Evolutionary conservation across 2,888 invertebrate genomes (phyloP), one percentile per base, ranked within the genome.

Genomic region (Aleiodes alternator): DNA sequence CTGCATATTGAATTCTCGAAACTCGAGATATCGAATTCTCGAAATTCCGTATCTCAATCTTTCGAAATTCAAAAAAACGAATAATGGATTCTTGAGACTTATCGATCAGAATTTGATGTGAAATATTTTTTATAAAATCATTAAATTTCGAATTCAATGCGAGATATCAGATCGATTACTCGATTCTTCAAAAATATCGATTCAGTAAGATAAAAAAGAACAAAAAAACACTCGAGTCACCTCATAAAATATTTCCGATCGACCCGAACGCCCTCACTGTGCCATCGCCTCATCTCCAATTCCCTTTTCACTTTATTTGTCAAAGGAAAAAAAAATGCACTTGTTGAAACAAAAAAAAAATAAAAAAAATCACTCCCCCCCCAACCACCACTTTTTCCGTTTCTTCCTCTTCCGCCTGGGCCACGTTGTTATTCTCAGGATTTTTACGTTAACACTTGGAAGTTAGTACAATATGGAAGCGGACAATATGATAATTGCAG

Each of bases 351-450:
- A 9, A 43, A 43, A 43, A 43, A 43, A 43, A 8, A 43, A 38
- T 38, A 38, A 38, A 38, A 38, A 38, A 38, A 38, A 23, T 23
- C 34, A 34, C 34, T 6, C 51, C 71, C 61, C 43, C 51, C 61
- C 38, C 29, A 53, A 64, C 64, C 38, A 48, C 23, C 77, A 34
- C 34, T 57, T 53, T 53, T 48, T 34, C 51, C 53, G 50, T 59
- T 70, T 69, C 66, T 48, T 14, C 16, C 68, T 68, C 72, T 16
- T 79, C 80, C 81, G 79, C 79, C 78, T 83, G 78, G 80, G 77
- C 80, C 79, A 78, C 76, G 77, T 77, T 79, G 78, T 75, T 72
- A 51, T 78, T 72, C 55, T 69, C 34, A 8, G 55, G 55, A 72
- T 74, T 59, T 76, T 72, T 51, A 59, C 59, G 61, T 59, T 43